phyloP scores from a whole-genome alignment of 1,140 invertebrate species.

The Metopolophium dirhodum region DNA sequence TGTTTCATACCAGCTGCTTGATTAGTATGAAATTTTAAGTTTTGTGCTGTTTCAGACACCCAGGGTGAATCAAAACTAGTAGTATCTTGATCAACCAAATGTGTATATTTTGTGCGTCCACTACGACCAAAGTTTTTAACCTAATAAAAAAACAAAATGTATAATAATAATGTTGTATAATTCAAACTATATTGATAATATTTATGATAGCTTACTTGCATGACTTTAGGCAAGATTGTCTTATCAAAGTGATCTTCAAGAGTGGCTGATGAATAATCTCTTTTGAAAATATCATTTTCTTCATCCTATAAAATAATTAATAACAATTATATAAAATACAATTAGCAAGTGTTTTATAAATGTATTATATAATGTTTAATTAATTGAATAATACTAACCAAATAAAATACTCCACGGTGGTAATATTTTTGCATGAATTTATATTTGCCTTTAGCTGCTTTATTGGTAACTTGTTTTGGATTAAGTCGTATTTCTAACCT shows the following conservation, averaged over 20 bases:
- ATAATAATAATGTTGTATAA: not conserved
- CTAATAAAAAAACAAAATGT: constrained; percentile 62
- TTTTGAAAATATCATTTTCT: constrained; percentile 90
- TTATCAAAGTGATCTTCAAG: constrained; percentile 99
- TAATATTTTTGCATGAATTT: constrained; percentile 99
- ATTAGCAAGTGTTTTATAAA: not conserved
- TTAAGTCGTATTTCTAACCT: constrained; percentile 87
- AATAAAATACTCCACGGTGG: constrained; percentile 97
- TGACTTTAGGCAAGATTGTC: constrained; percentile 97
- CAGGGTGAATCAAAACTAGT: constrained; percentile 97
- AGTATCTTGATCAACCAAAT: constrained; percentile 98
- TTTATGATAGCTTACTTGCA: constrained; percentile 75
- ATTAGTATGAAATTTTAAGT: constrained; percentile 87
- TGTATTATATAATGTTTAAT: not conserved
- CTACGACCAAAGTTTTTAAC: constrained; percentile 99
- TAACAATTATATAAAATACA: constrained; percentile 3
- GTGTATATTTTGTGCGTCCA: constrained; percentile 98
- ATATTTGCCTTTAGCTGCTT: constrained; percentile 97
- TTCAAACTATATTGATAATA: not conserved
- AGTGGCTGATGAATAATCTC: constrained; percentile 96
- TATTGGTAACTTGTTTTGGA: constrained; percentile 93
- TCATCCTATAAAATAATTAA: constrained; percentile 70
- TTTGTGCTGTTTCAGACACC: constrained; percentile 88
- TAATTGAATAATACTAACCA: constrained; percentile 65
- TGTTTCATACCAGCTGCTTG: constrained; percentile 96